These are phyloP conservation scores for Latheticus oryzae DNA, from an alignment of 2,888 invertebrate species.

Conservation along the genomic window DNA sequence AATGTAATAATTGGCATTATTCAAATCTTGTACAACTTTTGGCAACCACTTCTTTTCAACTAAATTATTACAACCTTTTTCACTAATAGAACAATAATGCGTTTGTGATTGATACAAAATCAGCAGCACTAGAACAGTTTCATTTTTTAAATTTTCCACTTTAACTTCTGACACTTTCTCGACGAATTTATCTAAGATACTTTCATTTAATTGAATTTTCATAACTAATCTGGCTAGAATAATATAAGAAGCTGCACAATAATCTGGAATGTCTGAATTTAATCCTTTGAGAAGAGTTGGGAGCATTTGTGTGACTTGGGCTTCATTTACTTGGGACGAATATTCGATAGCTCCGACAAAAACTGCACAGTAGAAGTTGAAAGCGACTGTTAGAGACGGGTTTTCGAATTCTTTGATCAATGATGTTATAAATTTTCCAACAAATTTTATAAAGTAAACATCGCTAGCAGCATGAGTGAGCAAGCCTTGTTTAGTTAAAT, in stretches of 20 bases:
- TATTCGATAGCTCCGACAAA: slow-evolving; percentile 78
- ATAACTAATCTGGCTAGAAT: slow-evolving; percentile 77
- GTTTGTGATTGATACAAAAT: slow-evolving; percentile 77
- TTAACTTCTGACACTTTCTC: slow-evolving; percentile 70
- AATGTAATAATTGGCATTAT: slow-evolving; percentile 69
- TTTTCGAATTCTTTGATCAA: slow-evolving; percentile 73
- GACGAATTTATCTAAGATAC: slow-evolving; percentile 72
- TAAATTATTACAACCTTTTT: slow-evolving; percentile 68
- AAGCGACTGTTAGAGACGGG: slow-evolving; percentile 75
- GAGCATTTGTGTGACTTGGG: slow-evolving; percentile 76
- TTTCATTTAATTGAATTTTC: slow-evolving; percentile 71
- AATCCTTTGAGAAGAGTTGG: slow-evolving; percentile 80
- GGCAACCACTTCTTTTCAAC: slow-evolving; percentile 66
- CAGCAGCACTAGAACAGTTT: slow-evolving; percentile 75
- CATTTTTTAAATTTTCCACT: slow-evolving; percentile 69
- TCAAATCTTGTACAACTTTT: slow-evolving; percentile 68
- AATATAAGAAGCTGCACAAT: slow-evolving; percentile 79
- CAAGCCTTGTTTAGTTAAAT: slow-evolving; percentile 78
- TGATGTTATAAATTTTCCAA: slow-evolving; percentile 70
- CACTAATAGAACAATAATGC: slow-evolving; percentile 64
- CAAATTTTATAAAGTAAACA: slow-evolving; percentile 72
- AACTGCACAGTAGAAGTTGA: slow-evolving; percentile 84
- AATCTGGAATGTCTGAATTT: slow-evolving; percentile 75
- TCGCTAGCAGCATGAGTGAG: slow-evolving; percentile 78
- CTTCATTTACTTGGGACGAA: slow-evolving; percentile 66